phyloP scores from a whole-genome alignment of 2,888 invertebrate genomes.

The Agrilus cyanescens region DNA sequence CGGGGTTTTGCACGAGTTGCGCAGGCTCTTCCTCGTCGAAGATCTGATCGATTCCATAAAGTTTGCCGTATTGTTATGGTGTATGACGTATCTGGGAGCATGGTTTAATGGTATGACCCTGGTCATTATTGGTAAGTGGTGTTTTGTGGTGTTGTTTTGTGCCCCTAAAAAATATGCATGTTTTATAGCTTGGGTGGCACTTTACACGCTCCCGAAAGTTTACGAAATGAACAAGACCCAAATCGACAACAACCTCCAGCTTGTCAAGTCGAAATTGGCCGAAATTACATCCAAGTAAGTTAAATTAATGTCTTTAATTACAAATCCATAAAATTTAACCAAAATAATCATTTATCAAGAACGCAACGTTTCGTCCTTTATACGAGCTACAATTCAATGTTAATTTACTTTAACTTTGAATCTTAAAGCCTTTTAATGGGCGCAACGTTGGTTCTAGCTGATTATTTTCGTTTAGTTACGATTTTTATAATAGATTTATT shows the following conservation, averaged over 20 bases:
- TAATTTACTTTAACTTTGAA: background rate
- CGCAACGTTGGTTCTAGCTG: background rate
- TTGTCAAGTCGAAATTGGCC: slow-evolving; percentile 76
- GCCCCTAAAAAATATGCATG: slow-evolving; percentile 4
- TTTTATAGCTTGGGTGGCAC: slow-evolving; percentile 73
- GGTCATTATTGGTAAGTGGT: slow-evolving; percentile 75
- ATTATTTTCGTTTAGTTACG: slow-evolving; percentile 1
- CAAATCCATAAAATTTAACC: slow-evolving; percentile 1
- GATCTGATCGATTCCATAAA: slow-evolving; percentile 92
- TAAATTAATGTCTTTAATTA: slow-evolving; percentile 5
- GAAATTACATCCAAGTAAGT: slow-evolving; percentile 83
- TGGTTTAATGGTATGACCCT: slow-evolving; percentile 99
- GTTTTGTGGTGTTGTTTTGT: background rate
- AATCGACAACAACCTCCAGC: slow-evolving; percentile 81
- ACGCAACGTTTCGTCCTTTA: background rate
- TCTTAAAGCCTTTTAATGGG: background rate
- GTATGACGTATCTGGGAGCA: slow-evolving; percentile 92
- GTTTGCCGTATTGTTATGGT: slow-evolving; percentile 92
- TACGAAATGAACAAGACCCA: slow-evolving; percentile 91
- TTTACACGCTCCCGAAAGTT: slow-evolving; percentile 93
- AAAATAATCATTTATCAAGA: background rate
- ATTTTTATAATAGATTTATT: slow-evolving; percentile 2
- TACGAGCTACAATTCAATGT: too few relatives aligned
- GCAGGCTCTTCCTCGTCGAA: slow-evolving; percentile 91
- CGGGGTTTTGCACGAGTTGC: slow-evolving; percentile 67